Percentiles rank a stretch among this genome's conserved stretches.
phyloP scores from a whole-genome alignment of 2,888 invertebrate species.

The Agrotis puta region DNA sequence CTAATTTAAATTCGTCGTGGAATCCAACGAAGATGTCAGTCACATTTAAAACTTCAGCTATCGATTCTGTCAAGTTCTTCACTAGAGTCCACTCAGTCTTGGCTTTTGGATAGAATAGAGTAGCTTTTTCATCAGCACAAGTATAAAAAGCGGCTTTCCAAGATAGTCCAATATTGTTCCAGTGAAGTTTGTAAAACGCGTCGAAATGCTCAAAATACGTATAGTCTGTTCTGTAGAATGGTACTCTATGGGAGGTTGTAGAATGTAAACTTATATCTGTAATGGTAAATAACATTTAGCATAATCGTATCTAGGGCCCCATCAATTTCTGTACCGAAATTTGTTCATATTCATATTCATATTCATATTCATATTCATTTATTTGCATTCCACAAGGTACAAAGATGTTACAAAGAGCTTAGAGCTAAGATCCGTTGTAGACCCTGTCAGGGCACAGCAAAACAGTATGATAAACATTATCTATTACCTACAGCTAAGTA shows the following conservation, averaged over 20 bases:
- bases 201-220: constrained; percentile 69
- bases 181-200: constrained; percentile 75
- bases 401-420: too few species aligned
- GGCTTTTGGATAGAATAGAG: constrained; percentile 71
- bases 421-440: too few species aligned
- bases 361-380: too few species aligned
- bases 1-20: constrained; percentile 69
- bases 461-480: too few species aligned
- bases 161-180: constrained; percentile 52
- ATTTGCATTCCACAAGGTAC: too few species aligned
- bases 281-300: constrained; percentile 14
- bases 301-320: too few species aligned
- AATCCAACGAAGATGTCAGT: constrained; percentile 72
- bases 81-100: constrained; percentile 70
- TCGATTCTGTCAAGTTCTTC: constrained; percentile 58
- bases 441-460: too few species aligned
- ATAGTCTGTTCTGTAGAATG: constrained; percentile 75
- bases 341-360: too few species aligned
- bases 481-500: too few species aligned
- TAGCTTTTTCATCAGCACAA: constrained; percentile 73
- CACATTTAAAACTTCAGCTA: constrained; percentile 52
- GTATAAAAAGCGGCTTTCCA: constrained; percentile 69
- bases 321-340: too few species aligned
- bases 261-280: constrained; percentile 52
- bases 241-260: constrained; percentile 49